Evolutionary conservation across 2,888 invertebrate species (phyloP), one percentile per base, ranked within the genome.

Genomic region (Conchocele bisecta): DNA sequence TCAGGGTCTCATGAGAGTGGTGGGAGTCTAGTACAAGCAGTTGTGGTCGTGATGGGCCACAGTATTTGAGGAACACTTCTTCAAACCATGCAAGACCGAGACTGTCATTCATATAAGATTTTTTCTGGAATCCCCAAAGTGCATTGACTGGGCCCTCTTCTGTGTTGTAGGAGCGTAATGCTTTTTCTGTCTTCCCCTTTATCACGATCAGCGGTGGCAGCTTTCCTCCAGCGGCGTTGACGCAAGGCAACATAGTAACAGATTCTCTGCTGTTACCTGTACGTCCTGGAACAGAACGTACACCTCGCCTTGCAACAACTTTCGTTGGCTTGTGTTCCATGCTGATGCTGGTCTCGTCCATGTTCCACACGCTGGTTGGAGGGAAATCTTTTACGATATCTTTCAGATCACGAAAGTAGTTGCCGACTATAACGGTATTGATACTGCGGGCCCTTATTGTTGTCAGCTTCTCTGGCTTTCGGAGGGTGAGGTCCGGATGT

Each of bases 171-270:
- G 39, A 17, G n/a, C n/a, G n/a, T n/a, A n/a, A n/a, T n/a, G n/a
- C n/a, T n/a, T n/a, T n/a, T n/a, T n/a, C n/a, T n/a, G n/a, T n/a
- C 41, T 58, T 51, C 3, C 37, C 60, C 24, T 66, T 70, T 0
- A 64, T 54, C 11, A 71, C 60, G 6, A 71, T 35, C 17, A 68
- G 26, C 0, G 71, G 68, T 20, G 64, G 73, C 6, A 74, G 59
- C n/a, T 29, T 20, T 5, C n/a, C 13, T 1, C 70, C 67, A 13
- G 67, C 58, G 0, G 67, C 77, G 61, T 63, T 71, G 0, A 70
- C 42, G 24, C 77, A 77, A 0, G 70, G 60, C 6, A 53, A n/a
- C 7, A 74, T 33, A 9, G 74, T 77, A 2, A 70, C 48, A 6
- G 42, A 41, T 26, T 70, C 60, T 15, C 56, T 13, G 3, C 24